Evolutionary conservation across 2,797 vertebrate species (phyloP), one percentile per base, ranked within the genome.

Genomic region (Loriculus beryllinus): DNA sequence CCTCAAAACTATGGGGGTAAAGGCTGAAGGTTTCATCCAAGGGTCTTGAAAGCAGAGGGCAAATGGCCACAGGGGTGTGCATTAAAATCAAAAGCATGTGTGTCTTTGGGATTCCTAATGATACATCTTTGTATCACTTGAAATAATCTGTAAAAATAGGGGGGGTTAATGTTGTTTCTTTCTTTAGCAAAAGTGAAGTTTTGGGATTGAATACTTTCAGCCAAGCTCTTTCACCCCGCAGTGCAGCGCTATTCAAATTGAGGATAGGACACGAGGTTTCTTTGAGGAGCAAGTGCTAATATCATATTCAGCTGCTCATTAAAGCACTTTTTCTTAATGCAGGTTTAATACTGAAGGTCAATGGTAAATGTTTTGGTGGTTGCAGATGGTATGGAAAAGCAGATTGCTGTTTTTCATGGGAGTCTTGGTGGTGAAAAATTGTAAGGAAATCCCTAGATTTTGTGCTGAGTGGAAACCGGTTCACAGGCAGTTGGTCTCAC

Each of bases 1-100:
- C 39, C 29, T 87, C 68, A 40, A 4, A 87, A 33, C 6, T 1
- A 0, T 0, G 1, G 77, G 14, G 37, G 7, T 33, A 17, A 63
- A 67, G 14, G 47, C 37, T 71, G 64, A 11, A 6, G 15, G 51
- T 64, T 80, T 87, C 64, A 4, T 13, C 59, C 12, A 0, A 16
- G 15, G 54, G 20, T 25, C n/a, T 65, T 56, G 63, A 64, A 81
- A 59, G 65, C 59, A 40, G 63, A 71, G 54, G 49, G 60, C 43
- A 29, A 23, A 20, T 57, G n/a, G 22, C 3, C 3, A 37, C 6
- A 22, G 54, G 42, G 23, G 4, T 1, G 25, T 16, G 78, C 45
- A 28, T 72, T 60, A 17, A 88, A 69, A 45, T 31, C 0, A 5
- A 9, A 71, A 48, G 40, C 1, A 0, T 0, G 3, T 12, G 20